Percentiles rank a stretch among this genome's conserved stretches.
Conservation (phyloP, 2,113 vertebrate species). For the Leiothrix lutea region DNA sequence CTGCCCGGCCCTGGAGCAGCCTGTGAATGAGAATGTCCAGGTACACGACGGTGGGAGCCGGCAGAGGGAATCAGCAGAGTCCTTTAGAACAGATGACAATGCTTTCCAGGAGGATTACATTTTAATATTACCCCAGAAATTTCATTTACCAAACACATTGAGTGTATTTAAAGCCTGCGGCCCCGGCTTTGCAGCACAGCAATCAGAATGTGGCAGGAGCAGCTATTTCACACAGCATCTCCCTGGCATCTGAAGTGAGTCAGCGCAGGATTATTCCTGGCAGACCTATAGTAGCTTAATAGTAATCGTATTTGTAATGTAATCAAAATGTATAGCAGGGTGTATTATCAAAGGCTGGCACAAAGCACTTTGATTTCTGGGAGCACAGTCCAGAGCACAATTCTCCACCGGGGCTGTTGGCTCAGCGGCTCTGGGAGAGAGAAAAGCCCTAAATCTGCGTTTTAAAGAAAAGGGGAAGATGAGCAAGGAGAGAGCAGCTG, state of each 20-base stretch:
- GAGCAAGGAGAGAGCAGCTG: not conserved
- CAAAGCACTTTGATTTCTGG: constrained; percentile 23
- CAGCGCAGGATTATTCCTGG: constrained; percentile 47
- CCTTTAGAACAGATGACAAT: not conserved
- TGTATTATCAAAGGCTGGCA: constrained; percentile 11
- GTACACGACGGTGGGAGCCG: not conserved
- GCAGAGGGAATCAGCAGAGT: not conserved
- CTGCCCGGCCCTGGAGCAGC: not conserved
- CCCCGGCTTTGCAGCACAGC: not conserved
- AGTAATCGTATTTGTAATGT: constrained; percentile 57
- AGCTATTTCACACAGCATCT: constrained; percentile 17
- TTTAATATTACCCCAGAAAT: constrained; percentile 31
- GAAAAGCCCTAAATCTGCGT: not conserved
- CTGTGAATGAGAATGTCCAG: not conserved
- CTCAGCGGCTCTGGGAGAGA: not conserved
- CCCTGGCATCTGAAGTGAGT: constrained; percentile 56
- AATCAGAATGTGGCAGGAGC: constrained; percentile 37
- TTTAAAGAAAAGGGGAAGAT: not conserved
- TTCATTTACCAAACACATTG: constrained; percentile 27
- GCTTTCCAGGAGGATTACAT: constrained; percentile 42
- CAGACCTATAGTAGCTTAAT: constrained; percentile 51
- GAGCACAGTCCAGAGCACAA: not conserved
- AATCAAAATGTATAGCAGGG: constrained; percentile 52
- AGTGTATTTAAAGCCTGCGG: not conserved
- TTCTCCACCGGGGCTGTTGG: not conserved